Base-by-base conservation (phyloP, 1,140 invertebrate genomes). In the Orchesella cincta region DNA sequence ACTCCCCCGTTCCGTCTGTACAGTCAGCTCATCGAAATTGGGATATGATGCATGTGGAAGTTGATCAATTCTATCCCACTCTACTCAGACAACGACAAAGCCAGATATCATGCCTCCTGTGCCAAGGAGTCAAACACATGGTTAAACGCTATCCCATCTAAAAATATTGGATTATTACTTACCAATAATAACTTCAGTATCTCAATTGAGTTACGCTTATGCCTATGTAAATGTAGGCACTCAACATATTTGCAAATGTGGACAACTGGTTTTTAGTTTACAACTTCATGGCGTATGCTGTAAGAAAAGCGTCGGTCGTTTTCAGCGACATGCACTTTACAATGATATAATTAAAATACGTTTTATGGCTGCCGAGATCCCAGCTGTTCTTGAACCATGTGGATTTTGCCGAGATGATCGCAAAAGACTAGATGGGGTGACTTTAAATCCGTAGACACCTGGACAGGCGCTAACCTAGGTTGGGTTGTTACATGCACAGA, bases 391-490 rank as follows among this genome's bases (percentile, higher is more conserved):
- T 14, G 71, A 73, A 73, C 39, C 71, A 3, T 1, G 2, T 35
- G 71, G 71, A 3, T 2, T 73, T 2, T n/a, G 3, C 3, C 8
- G 34, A 46, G 39, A 73, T 73, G 71, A 73, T 29, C 33, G 34
- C 1, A 73, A 73, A 51, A 2, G 71, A 46, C 33, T 23, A 5
- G 71, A 73, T 73, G 71, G 71, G 16, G 23, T 73, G 18, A 73
- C 35, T 1, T 34, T 73, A 3, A 46, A 18, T 23, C 71, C 71
- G 14, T 73, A 28, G 35, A 12, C n/a, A n/a, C n/a, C n/a, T n/a
- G 3, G 2, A 46, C 14, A 73, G 71, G 71, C 1, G 16, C 5
- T 26, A 18, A 16, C 18, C 71, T 73, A 5, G 71, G 14, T 16
- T 73, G 71, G 71, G 71, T 36, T 46, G 34, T 34, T 8, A 73